These are phyloP conservation scores for Oreochromis niloticus DNA, from an alignment of 2,113 vertebrate genomes.

Conservation along the genomic window DNA sequence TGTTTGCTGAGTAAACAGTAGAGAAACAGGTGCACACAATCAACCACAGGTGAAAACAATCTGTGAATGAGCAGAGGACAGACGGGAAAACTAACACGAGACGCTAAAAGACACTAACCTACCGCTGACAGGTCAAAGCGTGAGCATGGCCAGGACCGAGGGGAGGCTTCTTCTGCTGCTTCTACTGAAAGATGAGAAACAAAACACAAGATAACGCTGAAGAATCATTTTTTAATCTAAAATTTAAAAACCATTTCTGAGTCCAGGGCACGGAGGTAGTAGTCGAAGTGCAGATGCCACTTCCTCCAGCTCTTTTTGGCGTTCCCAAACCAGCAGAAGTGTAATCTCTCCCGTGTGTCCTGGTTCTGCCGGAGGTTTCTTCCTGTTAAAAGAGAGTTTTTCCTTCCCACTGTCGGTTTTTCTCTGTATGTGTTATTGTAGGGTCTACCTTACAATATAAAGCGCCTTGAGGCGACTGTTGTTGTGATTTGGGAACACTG, in stretches of 20 bases:
- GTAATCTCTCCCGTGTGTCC: too few relatives aligned
- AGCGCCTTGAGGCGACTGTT: too few relatives aligned
- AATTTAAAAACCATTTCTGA: too few relatives aligned
- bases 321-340: neutral
- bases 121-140: neutral
- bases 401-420: too few relatives aligned
- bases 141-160: too few relatives aligned
- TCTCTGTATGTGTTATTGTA: too few relatives aligned
- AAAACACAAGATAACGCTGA: neutral
- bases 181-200: neutral
- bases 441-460: too few relatives aligned
- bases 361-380: neutral
- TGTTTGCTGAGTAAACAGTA: neutral
- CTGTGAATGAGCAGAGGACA: neutral
- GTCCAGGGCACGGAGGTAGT: too few relatives aligned
- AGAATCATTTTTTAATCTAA: too few relatives aligned
- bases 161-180: neutral
- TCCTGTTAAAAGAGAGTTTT: too few relatives aligned
- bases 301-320: neutral
- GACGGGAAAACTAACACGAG: accelerated
- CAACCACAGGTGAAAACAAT: neutral
- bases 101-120: neutral
- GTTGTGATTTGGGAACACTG: too few relatives aligned
- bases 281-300: neutral
- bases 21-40: neutral